Evolutionary conservation across 2,113 vertebrate species (phyloP).

Genomic region (Bubo scandiacus): DNA sequence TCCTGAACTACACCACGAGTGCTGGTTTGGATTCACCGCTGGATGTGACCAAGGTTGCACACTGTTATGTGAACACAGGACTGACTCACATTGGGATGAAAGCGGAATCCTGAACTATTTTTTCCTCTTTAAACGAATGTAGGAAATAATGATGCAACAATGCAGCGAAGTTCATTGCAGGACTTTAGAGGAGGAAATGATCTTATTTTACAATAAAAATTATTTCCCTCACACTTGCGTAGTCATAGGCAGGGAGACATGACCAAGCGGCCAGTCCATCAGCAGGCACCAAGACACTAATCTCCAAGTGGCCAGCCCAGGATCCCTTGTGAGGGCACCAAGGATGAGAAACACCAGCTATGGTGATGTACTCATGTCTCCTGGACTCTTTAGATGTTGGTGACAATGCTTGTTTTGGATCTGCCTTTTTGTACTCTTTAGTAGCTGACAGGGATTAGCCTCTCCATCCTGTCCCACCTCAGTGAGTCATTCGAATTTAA

Average conservation of each 20-base stretch:
- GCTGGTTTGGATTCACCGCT: background rate
- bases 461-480: slow-evolving; percentile 50
- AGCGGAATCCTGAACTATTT: background rate
- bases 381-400: background rate
- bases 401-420: slow-evolving; percentile 51
- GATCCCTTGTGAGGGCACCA: background rate
- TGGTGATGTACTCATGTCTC: background rate
- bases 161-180: background rate
- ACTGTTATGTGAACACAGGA: background rate
- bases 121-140: background rate
- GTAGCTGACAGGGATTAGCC: slow-evolving; percentile 29
- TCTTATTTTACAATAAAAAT: background rate
- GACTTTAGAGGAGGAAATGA: background rate
- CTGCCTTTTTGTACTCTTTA: slow-evolving; percentile 10
- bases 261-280: background rate
- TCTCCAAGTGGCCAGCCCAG: background rate
- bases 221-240: background rate
- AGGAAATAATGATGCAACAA: background rate
- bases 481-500: background rate
- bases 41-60: background rate
- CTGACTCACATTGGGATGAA: background rate
- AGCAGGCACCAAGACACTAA: background rate
- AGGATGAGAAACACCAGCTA: background rate
- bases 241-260: background rate
- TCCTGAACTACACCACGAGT: background rate